Percentiles rank a stretch among this genome's conserved stretches.
Evolutionary conservation across 2,797 vertebrate species (phyloP).

Genomic region (Acanthornis magna): DNA sequence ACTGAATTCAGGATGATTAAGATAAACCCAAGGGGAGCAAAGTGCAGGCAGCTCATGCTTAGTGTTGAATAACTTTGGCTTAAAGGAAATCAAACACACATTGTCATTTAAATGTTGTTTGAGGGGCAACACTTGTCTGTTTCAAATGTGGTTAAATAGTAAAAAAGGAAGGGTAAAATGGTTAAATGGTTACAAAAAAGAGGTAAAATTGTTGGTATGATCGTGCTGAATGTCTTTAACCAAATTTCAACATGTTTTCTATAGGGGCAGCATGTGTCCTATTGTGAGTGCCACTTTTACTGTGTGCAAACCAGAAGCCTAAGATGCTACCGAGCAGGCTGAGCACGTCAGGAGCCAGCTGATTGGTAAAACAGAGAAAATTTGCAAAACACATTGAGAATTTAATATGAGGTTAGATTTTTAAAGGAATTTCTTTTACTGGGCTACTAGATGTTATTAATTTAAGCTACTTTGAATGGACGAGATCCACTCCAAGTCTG

Average conservation of each 20-base stretch:
- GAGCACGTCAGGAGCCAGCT: background rate
- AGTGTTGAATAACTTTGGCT: constrained; percentile 14
- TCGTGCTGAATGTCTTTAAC: background rate
- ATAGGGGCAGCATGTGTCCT: background rate
- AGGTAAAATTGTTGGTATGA: background rate
- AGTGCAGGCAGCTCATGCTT: background rate
- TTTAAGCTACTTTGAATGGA: background rate
- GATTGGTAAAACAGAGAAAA: background rate
- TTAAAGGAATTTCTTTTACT: background rate
- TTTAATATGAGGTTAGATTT: background rate
- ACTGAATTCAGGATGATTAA: background rate
- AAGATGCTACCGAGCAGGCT: background rate
- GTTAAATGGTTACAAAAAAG: background rate
- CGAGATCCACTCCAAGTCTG: background rate
- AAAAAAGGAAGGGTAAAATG: background rate
- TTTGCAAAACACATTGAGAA: background rate
- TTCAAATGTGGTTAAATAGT: background rate
- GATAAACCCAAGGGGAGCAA: background rate
- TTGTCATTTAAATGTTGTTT: background rate
- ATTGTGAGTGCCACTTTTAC: background rate
- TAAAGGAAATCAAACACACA: constrained; percentile 26
- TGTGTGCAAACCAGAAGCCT: background rate
- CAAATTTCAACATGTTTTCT: background rate
- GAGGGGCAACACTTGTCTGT: background rate
- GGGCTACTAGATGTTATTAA: background rate